Conservation (phyloP, 2,888 invertebrate species). For the Dasysyrphus tricinctus region DNA sequence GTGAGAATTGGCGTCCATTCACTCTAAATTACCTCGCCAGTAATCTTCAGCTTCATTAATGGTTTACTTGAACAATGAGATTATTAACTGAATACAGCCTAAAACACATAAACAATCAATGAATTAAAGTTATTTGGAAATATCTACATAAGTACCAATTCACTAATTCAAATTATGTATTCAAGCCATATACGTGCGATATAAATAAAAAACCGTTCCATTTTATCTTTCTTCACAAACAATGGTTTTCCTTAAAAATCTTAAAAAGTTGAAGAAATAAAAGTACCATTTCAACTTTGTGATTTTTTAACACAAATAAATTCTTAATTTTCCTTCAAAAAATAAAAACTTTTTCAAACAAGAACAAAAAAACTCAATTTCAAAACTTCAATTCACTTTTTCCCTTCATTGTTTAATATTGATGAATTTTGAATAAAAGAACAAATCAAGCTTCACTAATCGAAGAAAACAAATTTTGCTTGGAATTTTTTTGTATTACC, state of each 20-base stretch:
- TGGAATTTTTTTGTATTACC: neutral
- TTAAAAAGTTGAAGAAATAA: neutral
- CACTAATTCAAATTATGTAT: neutral
- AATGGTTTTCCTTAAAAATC: neutral
- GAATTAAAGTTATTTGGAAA: no score
- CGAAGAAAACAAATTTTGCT: neutral
- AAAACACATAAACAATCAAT: no score
- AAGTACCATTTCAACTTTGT: neutral
- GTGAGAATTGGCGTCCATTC: no score
- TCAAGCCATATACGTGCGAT: neutral
- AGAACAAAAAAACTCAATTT: neutral
- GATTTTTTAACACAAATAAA: slow-evolving; percentile 12
- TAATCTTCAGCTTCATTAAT: no score
- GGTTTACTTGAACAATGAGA: no score
- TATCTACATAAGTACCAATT: no score
- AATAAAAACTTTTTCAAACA: neutral
- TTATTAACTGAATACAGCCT: no score
- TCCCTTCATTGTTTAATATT: slow-evolving; percentile 1
- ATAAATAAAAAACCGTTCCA: neutral
- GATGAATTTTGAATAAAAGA: slow-evolving; percentile 2
- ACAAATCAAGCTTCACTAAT: slow-evolving; percentile 29
- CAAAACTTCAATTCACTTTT: neutral
- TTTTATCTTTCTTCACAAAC: neutral
- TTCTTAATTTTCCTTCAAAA: neutral
- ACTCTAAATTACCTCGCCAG: no score